Percentiles rank a stretch among this genome's conserved stretches.
phyloP scores from a whole-genome alignment of 2,888 invertebrate species.

The Sesia apiformis region DNA sequence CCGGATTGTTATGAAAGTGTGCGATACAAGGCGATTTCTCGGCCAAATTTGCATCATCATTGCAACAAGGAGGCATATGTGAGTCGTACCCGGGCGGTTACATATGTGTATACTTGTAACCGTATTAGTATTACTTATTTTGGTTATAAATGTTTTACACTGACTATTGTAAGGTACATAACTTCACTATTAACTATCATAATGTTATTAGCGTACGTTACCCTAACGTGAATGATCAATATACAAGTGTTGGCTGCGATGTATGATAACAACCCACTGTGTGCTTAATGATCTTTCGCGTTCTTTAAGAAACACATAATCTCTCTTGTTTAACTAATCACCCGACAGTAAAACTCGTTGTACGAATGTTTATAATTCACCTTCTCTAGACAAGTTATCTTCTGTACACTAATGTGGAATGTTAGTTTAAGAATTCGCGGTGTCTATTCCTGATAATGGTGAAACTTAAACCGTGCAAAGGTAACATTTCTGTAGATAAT shows the following conservation, averaged over 20 bases:
- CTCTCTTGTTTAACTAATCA: slow-evolving; percentile 2
- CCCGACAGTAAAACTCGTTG: background rate
- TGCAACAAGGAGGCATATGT: slow-evolving; percentile 28
- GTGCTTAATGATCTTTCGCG: background rate
- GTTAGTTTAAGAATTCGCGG: background rate
- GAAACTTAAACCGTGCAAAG: too few species aligned
- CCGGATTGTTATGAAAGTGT: slow-evolving; percentile 70
- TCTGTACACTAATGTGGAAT: background rate
- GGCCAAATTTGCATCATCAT: slow-evolving; percentile 62
- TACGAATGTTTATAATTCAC: background rate
- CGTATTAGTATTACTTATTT: background rate
- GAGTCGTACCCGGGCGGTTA: background rate
- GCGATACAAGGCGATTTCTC: slow-evolving; percentile 64
- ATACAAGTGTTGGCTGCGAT: background rate
- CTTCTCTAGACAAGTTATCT: background rate
- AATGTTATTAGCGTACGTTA: background rate
- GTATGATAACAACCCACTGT: slow-evolving; percentile 1
- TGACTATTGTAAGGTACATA: background rate
- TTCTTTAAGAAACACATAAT: slow-evolving; percentile 1
- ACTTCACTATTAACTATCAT: background rate
- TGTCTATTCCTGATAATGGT: background rate
- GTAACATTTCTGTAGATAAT: too few species aligned
- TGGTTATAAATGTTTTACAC: background rate
- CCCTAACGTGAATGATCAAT: background rate
- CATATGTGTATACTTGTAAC: background rate